Evolutionary conservation across 2,113 vertebrate genomes (phyloP).

Genomic region (Trochalopteron elliotii): DNA sequence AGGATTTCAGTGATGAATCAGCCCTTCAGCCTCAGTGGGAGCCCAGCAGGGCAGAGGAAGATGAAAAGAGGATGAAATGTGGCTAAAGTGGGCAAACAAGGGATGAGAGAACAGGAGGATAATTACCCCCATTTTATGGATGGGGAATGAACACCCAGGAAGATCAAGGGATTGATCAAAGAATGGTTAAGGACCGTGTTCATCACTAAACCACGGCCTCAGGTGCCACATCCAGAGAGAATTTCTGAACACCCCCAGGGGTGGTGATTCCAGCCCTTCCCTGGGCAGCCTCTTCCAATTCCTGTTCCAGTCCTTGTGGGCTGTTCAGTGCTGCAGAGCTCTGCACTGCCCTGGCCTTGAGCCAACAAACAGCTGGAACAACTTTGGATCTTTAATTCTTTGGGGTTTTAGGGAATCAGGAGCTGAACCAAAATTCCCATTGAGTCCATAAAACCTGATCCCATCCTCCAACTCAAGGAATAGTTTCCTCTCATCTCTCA

Average conservation of each 20-base stretch:
- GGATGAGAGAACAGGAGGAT: background rate
- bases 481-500: background rate
- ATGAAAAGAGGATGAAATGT: background rate
- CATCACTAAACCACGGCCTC: background rate
- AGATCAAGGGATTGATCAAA: background rate
- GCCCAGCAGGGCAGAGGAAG: background rate
- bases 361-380: background rate
- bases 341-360: background rate
- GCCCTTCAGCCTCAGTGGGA: background rate
- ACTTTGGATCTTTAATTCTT: background rate
- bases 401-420: background rate
- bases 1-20: background rate
- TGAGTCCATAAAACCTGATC: background rate
- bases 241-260: background rate
- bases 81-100: background rate
- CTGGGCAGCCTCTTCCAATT: background rate
- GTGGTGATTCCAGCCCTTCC: background rate
- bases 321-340: background rate
- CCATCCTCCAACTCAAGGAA: background rate
- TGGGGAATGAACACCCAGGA: background rate
- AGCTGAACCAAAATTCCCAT: background rate
- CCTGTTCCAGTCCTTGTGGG: background rate
- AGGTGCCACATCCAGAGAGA: background rate
- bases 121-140: background rate
- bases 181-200: rapidly evolving